Evolutionary conservation across 1,140 invertebrate genomes (phyloP).

Genomic region (Heliothis virescens): DNA sequence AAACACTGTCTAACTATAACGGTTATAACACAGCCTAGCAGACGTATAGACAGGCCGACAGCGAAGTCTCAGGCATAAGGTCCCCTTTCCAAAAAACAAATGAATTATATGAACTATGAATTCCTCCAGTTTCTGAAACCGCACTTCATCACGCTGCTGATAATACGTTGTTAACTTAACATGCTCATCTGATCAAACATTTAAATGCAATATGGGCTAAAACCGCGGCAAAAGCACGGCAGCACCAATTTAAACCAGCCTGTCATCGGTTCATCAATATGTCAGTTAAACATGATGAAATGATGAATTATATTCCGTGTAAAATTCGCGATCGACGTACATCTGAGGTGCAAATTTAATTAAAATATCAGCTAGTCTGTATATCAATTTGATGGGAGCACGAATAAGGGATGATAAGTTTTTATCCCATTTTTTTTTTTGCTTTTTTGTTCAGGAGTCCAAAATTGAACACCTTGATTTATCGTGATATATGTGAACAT

Average conservation of each 20-base stretch:
- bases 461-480: too few species aligned
- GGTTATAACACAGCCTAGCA: too few species aligned
- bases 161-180: not conserved
- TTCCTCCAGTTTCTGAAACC: not conserved
- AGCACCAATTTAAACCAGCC: conserved; percentile 28
- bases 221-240: conserved; percentile 13
- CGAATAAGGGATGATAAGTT: not conserved
- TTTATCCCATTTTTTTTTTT: not conserved
- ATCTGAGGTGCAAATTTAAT: conserved; percentile 65
- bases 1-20: too few species aligned
- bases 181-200: conserved; percentile 7
- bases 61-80: too few species aligned
- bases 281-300: conserved; percentile 63
- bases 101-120: too few species aligned
- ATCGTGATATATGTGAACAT: too few species aligned
- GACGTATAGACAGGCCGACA: too few species aligned
- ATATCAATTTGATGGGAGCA: conserved; percentile 13
- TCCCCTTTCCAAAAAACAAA: too few species aligned
- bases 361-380: conserved; percentile 65
- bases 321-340: conserved; percentile 65
- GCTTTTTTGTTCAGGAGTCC: too few species aligned
- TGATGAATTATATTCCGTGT: conserved; percentile 75
- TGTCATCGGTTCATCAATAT: conserved; percentile 68
- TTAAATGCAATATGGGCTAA: conserved; percentile 21
- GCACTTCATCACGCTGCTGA: not conserved